phyloP scores from a whole-genome alignment of 1,140 invertebrate genomes.

The Anagrus nilaparvatae region DNA sequence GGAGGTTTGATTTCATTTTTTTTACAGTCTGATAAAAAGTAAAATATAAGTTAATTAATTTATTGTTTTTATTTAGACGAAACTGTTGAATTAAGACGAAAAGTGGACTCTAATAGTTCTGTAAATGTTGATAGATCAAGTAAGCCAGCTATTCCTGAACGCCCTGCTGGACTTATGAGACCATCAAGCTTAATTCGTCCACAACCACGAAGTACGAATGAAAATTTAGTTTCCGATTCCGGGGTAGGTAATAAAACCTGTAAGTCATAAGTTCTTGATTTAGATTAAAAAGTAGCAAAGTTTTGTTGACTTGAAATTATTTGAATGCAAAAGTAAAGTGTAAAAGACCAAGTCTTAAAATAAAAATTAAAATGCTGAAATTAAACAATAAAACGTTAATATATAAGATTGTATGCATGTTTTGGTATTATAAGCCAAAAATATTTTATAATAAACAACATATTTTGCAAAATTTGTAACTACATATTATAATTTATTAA shows the following conservation, averaged over 20 bases:
- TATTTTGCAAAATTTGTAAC: too few relatives aligned
- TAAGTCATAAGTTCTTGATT: too few relatives aligned
- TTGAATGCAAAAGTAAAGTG: too few relatives aligned
- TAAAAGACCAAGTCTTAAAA: too few relatives aligned
- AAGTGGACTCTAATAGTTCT: slow-evolving; percentile 25
- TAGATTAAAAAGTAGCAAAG: too few relatives aligned
- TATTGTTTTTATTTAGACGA: slow-evolving; percentile 26
- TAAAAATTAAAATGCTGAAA: too few relatives aligned
- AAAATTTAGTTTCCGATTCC: slow-evolving; percentile 33
- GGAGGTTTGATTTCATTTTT: slow-evolving; percentile 7
- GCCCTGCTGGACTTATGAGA: slow-evolving; percentile 52
- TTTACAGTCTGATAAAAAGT: not conserved
- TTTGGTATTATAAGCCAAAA: too few relatives aligned
- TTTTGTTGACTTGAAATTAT: too few relatives aligned
- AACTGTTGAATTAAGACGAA: slow-evolving; percentile 33
- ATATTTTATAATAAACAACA: too few relatives aligned
- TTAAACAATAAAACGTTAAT: too few relatives aligned
- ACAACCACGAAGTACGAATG: slow-evolving; percentile 32
- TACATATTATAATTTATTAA: too few relatives aligned
- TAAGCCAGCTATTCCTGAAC: slow-evolving; percentile 62
- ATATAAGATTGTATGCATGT: too few relatives aligned
- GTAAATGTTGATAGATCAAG: slow-evolving; percentile 28
- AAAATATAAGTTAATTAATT: slow-evolving; percentile 5
- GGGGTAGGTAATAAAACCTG: slow-evolving; percentile 31
- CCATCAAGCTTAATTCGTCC: slow-evolving; percentile 46